These are phyloP conservation scores for Eonycteris spelaea DNA, from an alignment of 2,113 vertebrate genomes.

Conservation along the genomic window DNA sequence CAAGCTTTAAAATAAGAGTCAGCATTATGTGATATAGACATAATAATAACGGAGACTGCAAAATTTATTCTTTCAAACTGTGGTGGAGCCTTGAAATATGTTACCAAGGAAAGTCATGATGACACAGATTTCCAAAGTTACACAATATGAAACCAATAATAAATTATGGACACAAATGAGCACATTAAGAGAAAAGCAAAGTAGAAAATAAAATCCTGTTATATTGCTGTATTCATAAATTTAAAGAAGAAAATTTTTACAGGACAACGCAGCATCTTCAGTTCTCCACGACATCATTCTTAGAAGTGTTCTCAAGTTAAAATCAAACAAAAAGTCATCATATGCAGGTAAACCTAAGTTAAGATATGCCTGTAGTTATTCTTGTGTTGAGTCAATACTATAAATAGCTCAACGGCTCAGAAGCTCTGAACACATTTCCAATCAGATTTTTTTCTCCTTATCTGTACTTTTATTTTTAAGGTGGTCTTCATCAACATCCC, in stretches of 20 bases:
- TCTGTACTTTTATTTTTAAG: neutral
- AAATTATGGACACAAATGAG: neutral
- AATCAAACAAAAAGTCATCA: conserved; percentile 27
- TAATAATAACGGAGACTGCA: neutral
- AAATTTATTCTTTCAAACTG: neutral
- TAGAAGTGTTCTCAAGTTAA: neutral
- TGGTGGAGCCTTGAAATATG: neutral
- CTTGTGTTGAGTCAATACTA: neutral
- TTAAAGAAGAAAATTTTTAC: neutral
- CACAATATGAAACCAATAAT: neutral
- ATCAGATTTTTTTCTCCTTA: neutral
- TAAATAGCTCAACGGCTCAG: neutral
- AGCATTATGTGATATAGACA: neutral
- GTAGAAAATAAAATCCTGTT: neutral
- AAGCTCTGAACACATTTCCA: neutral
- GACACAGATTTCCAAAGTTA: neutral
- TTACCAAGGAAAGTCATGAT: neutral
- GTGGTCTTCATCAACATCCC: neutral
- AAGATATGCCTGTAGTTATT: neutral
- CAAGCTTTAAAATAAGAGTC: conserved; percentile 9
- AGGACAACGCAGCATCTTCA: neutral
- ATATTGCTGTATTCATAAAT: neutral
- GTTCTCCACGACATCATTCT: neutral
- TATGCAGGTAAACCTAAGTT: neutral
- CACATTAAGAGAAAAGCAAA: neutral